A percentile compares a stretch with the other conserved stretches of the same genome.
phyloP scores from a whole-genome alignment of 2,797 vertebrate genomes.

The Eospalax fontanierii region DNA sequence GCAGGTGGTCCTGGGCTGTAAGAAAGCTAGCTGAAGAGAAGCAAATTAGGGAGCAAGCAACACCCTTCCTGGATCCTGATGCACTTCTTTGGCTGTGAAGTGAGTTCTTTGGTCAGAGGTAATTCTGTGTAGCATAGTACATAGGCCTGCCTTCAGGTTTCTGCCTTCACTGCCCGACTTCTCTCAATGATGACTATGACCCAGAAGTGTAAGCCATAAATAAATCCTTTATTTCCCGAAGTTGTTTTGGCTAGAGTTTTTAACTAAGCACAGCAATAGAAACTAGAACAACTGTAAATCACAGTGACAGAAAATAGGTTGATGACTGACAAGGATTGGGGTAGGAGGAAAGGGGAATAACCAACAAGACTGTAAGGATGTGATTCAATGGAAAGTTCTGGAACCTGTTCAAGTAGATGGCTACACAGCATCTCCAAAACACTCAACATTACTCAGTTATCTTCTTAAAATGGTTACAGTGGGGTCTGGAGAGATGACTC shows the following conservation, averaged over 20 bases:
- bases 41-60: neutral
- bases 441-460: fast-evolving
- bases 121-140: neutral
- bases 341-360: fast-evolving
- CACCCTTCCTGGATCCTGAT: neutral
- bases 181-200: neutral
- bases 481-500: too few relatives aligned
- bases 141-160: neutral
- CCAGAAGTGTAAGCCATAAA: neutral
- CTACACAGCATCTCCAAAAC: neutral
- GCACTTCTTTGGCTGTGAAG: neutral
- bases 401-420: neutral
- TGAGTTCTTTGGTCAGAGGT: neutral
- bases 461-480: neutral
- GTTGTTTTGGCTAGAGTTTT: neutral
- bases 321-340: neutral
- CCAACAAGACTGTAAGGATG: too few relatives aligned
- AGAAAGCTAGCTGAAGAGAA: too few relatives aligned
- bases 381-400: neutral
- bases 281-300: neutral
- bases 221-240: neutral
- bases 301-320: neutral
- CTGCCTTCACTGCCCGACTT: neutral
- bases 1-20: neutral
- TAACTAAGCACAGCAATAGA: neutral